These are phyloP conservation scores for Empidonax alnorum DNA, from an alignment of 2,113 vertebrate species.

Conservation along the genomic window DNA sequence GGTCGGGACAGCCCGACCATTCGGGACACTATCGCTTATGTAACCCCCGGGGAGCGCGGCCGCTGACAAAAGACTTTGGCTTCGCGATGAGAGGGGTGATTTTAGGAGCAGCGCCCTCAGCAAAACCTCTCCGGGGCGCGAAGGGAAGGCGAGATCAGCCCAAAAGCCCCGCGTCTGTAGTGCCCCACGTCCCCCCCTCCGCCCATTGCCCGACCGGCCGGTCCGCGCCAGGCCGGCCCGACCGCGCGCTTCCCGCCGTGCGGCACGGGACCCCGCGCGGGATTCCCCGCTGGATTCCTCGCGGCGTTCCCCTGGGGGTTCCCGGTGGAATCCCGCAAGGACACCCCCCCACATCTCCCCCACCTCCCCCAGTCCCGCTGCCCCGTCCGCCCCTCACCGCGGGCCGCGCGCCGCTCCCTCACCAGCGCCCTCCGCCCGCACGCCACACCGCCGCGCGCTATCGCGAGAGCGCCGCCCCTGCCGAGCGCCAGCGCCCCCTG, in stretches of 20 bases:
- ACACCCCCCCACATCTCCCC: too few relatives aligned
- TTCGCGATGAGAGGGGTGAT: neutral
- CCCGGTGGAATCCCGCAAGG: neutral
- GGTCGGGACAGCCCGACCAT: neutral
- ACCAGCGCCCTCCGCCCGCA: neutral
- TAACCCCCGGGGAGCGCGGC: neutral
- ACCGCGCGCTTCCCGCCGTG: neutral
- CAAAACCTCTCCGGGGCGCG: neutral
- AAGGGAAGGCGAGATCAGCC: neutral
- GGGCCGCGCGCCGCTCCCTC: neutral
- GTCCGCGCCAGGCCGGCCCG: neutral
- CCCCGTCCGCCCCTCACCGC: neutral
- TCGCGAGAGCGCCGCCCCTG: neutral
- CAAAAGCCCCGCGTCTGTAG: neutral
- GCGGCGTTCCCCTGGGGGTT: too few relatives aligned
- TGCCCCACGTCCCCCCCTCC: neutral
- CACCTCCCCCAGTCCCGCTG: neutral
- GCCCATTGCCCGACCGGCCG: neutral
- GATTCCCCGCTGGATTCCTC: rapidly evolving
- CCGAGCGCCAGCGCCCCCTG: neutral
- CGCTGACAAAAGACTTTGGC: neutral
- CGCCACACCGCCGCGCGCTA: neutral
- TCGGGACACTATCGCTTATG: rapidly evolving
- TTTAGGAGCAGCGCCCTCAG: neutral
- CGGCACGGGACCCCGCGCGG: neutral